phyloP scores from a whole-genome alignment of 2,797 vertebrate genomes.

The Rallus crepitans region DNA sequence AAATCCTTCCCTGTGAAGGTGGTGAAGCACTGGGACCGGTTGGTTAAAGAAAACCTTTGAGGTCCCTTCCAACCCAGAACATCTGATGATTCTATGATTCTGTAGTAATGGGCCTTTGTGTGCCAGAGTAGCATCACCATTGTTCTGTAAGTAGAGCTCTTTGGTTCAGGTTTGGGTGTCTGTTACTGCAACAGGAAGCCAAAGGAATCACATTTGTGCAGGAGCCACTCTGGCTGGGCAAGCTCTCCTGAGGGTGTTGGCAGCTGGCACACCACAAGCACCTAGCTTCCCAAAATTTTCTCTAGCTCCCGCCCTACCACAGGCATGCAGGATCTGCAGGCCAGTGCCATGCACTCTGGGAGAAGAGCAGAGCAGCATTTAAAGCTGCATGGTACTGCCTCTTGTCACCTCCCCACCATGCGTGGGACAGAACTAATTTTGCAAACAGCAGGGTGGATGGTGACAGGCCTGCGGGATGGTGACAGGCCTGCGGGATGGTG shows the following conservation, averaged over 20 bases:
- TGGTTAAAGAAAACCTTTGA: background rate
- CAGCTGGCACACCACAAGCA: background rate
- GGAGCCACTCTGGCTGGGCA: background rate
- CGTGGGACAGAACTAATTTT: constrained; percentile 26
- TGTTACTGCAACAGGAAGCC: background rate
- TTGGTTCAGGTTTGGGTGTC: background rate
- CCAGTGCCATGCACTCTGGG: background rate
- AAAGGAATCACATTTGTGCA: background rate
- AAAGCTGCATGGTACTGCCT: background rate
- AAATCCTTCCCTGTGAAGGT: background rate
- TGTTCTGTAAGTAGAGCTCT: background rate
- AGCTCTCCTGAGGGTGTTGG: background rate
- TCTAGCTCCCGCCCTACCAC: background rate
- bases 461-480: background rate
- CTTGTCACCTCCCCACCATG: background rate
- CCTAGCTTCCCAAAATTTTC: background rate
- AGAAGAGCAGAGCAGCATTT: background rate
- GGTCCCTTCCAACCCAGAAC: background rate
- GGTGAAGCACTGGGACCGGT: background rate
- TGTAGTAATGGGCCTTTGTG: background rate
- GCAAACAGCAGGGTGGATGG: background rate
- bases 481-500: background rate
- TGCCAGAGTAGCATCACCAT: background rate
- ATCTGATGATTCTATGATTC: background rate
- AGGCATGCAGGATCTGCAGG: background rate